phyloP scores from a whole-genome alignment of 2,888 invertebrate species.

The Toxonevra muliebris region DNA sequence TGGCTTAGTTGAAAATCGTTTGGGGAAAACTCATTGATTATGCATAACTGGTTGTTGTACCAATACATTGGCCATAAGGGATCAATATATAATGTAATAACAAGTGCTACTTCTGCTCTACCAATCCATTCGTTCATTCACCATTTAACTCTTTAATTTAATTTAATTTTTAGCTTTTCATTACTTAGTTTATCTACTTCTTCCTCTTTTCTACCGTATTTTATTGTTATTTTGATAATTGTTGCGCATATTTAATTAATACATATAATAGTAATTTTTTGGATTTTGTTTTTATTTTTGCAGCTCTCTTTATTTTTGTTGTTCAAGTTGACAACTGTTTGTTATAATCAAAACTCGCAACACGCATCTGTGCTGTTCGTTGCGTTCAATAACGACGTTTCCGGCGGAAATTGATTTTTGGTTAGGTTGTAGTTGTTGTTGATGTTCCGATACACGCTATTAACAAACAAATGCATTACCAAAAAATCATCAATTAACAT shows the following conservation, averaged over 20 bases:
- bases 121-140: no score
- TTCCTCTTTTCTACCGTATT: neutral
- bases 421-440: slow-evolving; percentile 14
- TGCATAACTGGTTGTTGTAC: slow-evolving; percentile 22
- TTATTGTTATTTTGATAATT: slow-evolving; percentile 2
- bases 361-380: slow-evolving; percentile 12
- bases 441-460: neutral
- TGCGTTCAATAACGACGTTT: slow-evolving; percentile 22
- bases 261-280: neutral
- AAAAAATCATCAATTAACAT: slow-evolving; percentile 8
- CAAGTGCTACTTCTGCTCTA: slow-evolving; percentile 10
- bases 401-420: slow-evolving; percentile 36
- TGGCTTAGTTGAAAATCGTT: slow-evolving; percentile 16
- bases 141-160: neutral
- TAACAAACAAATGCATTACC: slow-evolving; percentile 26
- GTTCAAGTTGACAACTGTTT: slow-evolving; percentile 15
- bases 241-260: slow-evolving; percentile 11
- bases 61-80: slow-evolving; percentile 16
- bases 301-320: slow-evolving; percentile 28
- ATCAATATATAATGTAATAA: slow-evolving; percentile 4
- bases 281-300: slow-evolving; percentile 16
- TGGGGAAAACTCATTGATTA: slow-evolving; percentile 25
- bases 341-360: slow-evolving; percentile 19
- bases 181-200: neutral
- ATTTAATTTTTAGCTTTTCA: neutral